Base-by-base conservation (phyloP, 2,797 vertebrate genomes). In the Parauchenoglanis ngamensis region DNA sequence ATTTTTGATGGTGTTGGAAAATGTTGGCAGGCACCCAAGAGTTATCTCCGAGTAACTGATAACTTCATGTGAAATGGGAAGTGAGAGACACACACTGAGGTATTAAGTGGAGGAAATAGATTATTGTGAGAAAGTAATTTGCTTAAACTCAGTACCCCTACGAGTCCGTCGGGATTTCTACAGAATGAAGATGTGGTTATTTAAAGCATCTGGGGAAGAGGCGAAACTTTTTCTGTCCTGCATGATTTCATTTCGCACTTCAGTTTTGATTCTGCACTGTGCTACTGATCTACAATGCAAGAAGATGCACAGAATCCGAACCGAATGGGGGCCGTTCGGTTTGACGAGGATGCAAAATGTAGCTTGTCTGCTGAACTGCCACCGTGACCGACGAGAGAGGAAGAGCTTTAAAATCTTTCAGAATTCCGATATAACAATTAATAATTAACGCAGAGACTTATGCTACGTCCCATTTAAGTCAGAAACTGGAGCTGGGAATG, bases 81-180 rank as follows among this genome's bases (percentile, higher is more conserved):
- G 68, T 25, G 77, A 88, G 68, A 88, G 40, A 31, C n/a, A 54
- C 19, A 3, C 5, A 5, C 25, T 57, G 25, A 75, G 61, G 85
- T 72, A 80, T 44, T 56, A 56, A 63, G 25, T 63, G 59, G 10
- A 68, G 76, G 65, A 85, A 77, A 78, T n/a, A 17, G 83, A 89
- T 80, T 86, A 84, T 70, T 57, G 82, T 84, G 15, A 84, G 68
- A 89, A 78, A 83, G 61, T n/a, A 3, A 70, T 80, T 80, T 46
- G 61, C 57, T 85, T 81, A 83, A 89, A 89, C 68, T 87, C 83
- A 83, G 67, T 68, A 61, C 61, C 56, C 72, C 31, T 17, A 12
- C 67, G 67, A 82, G 44, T 35, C 83, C 75, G 49, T 84, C 79
- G 35, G 54, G 46, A 86, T 80, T 87, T 73, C 77, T 44, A 70